Evolutionary conservation across 2,797 vertebrate species (phyloP).

Genomic region (Lagorchestes hirsutus): DNA sequence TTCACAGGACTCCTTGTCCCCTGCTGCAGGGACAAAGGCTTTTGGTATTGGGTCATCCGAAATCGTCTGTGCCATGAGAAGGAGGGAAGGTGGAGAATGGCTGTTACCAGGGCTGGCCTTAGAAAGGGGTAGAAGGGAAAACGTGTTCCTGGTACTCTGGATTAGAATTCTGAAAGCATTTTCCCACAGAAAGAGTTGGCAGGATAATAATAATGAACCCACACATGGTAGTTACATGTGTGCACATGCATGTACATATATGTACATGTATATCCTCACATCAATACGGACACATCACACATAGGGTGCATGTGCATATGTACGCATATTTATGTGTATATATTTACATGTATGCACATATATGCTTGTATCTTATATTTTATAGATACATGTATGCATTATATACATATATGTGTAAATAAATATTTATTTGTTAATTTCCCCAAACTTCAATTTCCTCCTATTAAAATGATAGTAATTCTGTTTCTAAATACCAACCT

Average conservation of each 20-base stretch:
- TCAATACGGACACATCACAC: not conserved
- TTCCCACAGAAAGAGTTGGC: not conserved
- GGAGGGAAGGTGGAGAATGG: not conserved
- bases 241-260: rapidly evolving
- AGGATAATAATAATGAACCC: not conserved
- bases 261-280: too few species aligned
- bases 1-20: not conserved
- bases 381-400: not conserved
- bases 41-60: not conserved
- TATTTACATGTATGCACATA: not conserved
- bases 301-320: too few species aligned
- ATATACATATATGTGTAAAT: not conserved
- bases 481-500: not conserved
- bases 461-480: not conserved
- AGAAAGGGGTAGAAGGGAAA: not conserved
- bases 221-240: not conserved
- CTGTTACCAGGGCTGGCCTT: not conserved
- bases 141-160: not conserved
- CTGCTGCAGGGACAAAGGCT: not conserved
- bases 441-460: not conserved
- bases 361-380: too few species aligned
- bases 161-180: not conserved
- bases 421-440: not conserved
- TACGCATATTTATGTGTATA: not conserved
- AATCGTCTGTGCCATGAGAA: not conserved